Evolutionary conservation across 2,888 invertebrate species (phyloP).

Genomic region (Resseliella maxima): DNA sequence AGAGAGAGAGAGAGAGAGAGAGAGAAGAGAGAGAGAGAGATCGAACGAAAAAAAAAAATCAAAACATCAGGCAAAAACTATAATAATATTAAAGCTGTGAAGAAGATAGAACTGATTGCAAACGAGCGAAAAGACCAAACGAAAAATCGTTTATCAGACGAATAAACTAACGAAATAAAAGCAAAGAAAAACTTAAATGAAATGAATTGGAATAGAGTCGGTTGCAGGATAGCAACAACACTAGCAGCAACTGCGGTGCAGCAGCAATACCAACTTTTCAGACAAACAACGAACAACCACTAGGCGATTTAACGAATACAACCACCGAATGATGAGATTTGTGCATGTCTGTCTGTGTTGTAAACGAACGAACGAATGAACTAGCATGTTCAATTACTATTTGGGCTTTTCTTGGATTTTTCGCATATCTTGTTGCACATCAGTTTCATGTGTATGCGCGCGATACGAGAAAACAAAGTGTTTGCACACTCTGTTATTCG

Average conservation of each 20-base stretch:
- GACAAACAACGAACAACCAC: conserved; percentile 15
- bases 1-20: no score
- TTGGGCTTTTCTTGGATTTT: not conserved
- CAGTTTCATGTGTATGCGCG: not conserved
- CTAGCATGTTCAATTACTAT: not conserved
- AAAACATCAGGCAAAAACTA: conserved; percentile 6
- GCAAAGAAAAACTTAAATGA: not conserved
- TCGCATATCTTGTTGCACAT: conserved; percentile 11
- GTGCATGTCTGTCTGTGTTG: not conserved
- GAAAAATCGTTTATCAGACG: conserved; percentile 45
- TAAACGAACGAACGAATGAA: not conserved
- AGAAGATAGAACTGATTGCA: not conserved
- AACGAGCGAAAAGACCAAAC: not conserved
- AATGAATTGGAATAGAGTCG: conserved; percentile 25
- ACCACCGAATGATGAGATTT: not conserved
- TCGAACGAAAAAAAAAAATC: not conserved
- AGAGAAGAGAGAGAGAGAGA: not conserved
- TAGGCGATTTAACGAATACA: not conserved
- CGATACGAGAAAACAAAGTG: not conserved
- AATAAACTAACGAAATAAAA: not conserved
- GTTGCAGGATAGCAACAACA: not conserved
- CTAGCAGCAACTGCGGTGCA: not conserved
- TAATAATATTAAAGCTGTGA: conserved; percentile 17
- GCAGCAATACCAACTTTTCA: not conserved
- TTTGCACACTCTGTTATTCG: not conserved